Conservation (phyloP, 2,888 invertebrate species). For the Neoitamus cyanurus region DNA sequence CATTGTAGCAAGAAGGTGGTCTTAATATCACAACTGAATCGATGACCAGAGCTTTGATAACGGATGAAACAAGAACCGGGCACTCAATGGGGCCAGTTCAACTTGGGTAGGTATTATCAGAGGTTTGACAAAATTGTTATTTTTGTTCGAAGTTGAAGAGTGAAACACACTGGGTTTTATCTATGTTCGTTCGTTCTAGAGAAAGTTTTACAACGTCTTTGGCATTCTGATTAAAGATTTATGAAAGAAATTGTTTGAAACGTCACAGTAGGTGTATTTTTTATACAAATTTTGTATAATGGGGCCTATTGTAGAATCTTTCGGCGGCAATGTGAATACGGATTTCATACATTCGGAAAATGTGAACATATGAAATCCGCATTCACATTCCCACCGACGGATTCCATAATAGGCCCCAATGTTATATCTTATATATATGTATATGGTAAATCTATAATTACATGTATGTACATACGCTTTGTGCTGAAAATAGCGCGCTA, state of each 20-base stretch:
- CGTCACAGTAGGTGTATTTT: too few relatives aligned
- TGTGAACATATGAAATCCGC: too few relatives aligned
- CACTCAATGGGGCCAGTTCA: conserved; percentile 91
- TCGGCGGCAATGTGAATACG: too few relatives aligned
- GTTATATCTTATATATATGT: too few relatives aligned
- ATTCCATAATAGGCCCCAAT: too few relatives aligned
- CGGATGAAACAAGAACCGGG: conserved; percentile 87
- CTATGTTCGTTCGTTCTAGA: conserved; percentile 38
- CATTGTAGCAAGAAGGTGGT: conserved; percentile 90
- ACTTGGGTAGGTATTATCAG: conserved; percentile 84
- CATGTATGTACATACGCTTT: too few relatives aligned
- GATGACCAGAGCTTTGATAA: conserved; percentile 94
- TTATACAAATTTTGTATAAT: background rate
- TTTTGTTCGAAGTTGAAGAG: conserved; percentile 9
- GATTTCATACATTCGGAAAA: too few relatives aligned
- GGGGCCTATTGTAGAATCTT: too few relatives aligned
- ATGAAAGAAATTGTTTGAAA: background rate
- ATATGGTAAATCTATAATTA: too few relatives aligned
- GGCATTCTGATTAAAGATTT: background rate
- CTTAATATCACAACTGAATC: conserved; percentile 89
- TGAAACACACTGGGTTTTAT: background rate
- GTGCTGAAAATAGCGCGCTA: too few relatives aligned
- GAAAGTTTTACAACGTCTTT: background rate
- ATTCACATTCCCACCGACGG: too few relatives aligned
- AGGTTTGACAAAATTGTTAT: conserved; percentile 30